A percentile compares a stretch with the other conserved stretches of the same genome.
These are phyloP conservation scores for Germaria angustata DNA, from an alignment of 2,888 invertebrate species.

Conservation along the genomic window DNA sequence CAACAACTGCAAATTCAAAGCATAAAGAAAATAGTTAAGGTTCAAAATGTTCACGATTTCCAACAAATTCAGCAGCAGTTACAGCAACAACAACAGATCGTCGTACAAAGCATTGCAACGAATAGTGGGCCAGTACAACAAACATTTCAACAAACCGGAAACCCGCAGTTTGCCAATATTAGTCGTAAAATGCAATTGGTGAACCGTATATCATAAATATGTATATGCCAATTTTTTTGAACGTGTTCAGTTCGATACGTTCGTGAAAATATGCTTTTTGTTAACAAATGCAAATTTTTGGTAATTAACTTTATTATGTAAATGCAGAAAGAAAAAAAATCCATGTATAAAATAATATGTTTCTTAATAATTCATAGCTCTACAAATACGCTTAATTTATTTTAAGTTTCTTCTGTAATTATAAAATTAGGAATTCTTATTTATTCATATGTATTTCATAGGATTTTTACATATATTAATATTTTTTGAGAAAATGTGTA, in stretches of 20 bases:
- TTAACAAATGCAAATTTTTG: not conserved
- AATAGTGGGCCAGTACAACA: slow-evolving; percentile 34
- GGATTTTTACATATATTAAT: slow-evolving; percentile 23
- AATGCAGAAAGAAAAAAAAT: slow-evolving; percentile 25
- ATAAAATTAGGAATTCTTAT: slow-evolving; percentile 41
- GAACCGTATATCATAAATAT: slow-evolving; percentile 80
- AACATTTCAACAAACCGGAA: slow-evolving; percentile 43
- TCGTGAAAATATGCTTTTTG: not conserved
- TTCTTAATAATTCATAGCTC: slow-evolving; percentile 43
- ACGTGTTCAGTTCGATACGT: not conserved
- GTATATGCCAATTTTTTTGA: not conserved
- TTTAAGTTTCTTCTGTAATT: slow-evolving; percentile 50
- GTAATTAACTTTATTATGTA: slow-evolving; percentile 11
- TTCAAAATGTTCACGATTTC: slow-evolving; percentile 65
- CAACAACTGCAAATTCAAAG: slow-evolving; percentile 70
- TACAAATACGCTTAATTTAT: slow-evolving; percentile 63
- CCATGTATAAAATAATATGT: slow-evolving; percentile 36
- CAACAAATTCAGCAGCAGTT: slow-evolving; percentile 64
- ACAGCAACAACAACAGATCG: slow-evolving; percentile 69
- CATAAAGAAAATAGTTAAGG: slow-evolving; percentile 69
- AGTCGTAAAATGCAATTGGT: slow-evolving; percentile 83
- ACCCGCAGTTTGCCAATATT: slow-evolving; percentile 49
- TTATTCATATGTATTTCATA: slow-evolving; percentile 59
- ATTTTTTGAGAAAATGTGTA: too few species aligned
- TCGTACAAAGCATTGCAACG: slow-evolving; percentile 55